A percentile compares a stretch with the other conserved stretches of the same genome.
phyloP scores from a whole-genome alignment of 2,888 invertebrate species.

The Crossocerus cetratus region DNA sequence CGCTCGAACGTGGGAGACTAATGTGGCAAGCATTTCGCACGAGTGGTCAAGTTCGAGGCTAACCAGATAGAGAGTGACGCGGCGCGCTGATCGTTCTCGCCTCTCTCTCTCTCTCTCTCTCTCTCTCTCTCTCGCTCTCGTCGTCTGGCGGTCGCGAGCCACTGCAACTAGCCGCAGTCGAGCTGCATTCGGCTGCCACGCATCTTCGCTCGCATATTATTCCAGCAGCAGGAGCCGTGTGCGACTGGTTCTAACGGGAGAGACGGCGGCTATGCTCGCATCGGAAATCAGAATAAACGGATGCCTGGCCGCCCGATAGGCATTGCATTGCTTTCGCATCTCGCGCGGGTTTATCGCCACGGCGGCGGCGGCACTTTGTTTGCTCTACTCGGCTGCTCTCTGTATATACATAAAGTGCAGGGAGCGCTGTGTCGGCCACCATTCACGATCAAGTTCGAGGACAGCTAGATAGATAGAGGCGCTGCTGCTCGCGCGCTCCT shows the following conservation, averaged over 20 bases:
- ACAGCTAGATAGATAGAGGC: neutral
- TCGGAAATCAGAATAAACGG: neutral
- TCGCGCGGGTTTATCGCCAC: neutral
- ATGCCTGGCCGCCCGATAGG: neutral
- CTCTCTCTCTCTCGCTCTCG: too few relatives aligned
- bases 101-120: too few relatives aligned
- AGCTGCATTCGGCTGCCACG: too few relatives aligned
- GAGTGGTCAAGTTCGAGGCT: conserved; percentile 47
- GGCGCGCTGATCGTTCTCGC: too few relatives aligned
- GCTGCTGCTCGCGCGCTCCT: neutral
- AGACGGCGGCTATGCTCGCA: too few relatives aligned
- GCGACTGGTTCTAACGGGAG: too few relatives aligned
- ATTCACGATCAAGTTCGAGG: conserved; percentile 5
- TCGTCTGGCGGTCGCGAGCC: too few relatives aligned
- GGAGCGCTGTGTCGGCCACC: neutral
- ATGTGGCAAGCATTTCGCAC: conserved; percentile 25
- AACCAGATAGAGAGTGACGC: conserved; percentile 19
- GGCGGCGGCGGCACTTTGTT: neutral
- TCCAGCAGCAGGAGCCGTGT: too few relatives aligned
- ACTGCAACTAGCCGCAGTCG: too few relatives aligned
- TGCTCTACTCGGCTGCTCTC: too few relatives aligned
- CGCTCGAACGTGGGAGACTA: conserved; percentile 32
- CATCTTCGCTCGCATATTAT: too few relatives aligned
- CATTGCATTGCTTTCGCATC: neutral
- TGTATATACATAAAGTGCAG: too few relatives aligned